phyloP scores from a whole-genome alignment of 2,113 vertebrate species.

The Oophaga pumilio region DNA sequence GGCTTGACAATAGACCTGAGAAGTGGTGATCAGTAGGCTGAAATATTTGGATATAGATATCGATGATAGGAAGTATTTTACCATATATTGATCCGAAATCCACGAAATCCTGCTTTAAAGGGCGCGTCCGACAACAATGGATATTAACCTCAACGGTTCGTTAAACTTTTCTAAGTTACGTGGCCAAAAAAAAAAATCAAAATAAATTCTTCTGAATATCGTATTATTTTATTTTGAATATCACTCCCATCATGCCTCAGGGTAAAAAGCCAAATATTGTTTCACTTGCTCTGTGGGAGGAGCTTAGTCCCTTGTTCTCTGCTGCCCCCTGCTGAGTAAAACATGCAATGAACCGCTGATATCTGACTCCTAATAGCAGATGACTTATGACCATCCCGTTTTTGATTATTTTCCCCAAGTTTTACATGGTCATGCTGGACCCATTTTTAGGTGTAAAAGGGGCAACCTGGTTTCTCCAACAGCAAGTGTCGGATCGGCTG shows the following conservation, averaged over 20 bases:
- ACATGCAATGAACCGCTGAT: too few relatives aligned
- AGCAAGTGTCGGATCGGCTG: too few relatives aligned
- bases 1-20: not conserved
- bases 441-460: too few relatives aligned
- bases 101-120: not conserved
- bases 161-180: not conserved
- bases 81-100: not conserved
- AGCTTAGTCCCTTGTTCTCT: not conserved
- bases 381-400: too few relatives aligned
- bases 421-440: too few relatives aligned
- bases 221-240: not conserved
- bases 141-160: not conserved
- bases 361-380: too few relatives aligned
- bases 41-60: slow-evolving; percentile 8
- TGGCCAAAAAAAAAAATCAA: not conserved
- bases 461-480: too few relatives aligned
- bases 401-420: too few relatives aligned
- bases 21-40: not conserved
- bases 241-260: slow-evolving; percentile 10
- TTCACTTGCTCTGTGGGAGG: not conserved
- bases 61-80: not conserved
- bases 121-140: not conserved
- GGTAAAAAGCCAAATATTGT: not conserved
- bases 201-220: not conserved
- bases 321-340: not conserved